Conservation (phyloP, 2,888 invertebrate species). For the Caenorhabditis plicata region DNA sequence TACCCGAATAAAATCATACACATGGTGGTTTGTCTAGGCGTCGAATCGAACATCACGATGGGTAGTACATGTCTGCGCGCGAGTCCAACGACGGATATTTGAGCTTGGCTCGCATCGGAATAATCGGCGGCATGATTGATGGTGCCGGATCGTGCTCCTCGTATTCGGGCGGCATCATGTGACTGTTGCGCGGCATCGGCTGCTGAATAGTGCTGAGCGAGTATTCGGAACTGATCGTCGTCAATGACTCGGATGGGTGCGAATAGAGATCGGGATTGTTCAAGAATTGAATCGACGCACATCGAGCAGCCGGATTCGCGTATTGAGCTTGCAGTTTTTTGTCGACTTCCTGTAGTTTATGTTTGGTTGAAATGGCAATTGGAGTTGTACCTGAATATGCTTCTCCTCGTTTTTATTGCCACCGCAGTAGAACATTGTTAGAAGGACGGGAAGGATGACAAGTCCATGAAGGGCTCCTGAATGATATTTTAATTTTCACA, state of each 20-base stretch:
- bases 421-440: conserved; percentile 64
- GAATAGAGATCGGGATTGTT: conserved; percentile 33
- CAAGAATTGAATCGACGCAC: conserved; percentile 37
- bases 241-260: conserved; percentile 10
- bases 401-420: too few species aligned
- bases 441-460: conserved; percentile 77
- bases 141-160: conserved; percentile 12
- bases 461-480: conserved; percentile 84
- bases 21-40: too few species aligned
- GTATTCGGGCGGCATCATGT: conserved; percentile 10
- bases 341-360: conserved; percentile 26
- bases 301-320: conserved; percentile 29
- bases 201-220: too few species aligned
- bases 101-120: conserved; percentile 44
- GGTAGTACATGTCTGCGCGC: conserved; percentile 28
- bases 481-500: not conserved
- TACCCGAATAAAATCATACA: too few species aligned
- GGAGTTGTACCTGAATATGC: conserved; percentile 17
- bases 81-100: conserved; percentile 36
- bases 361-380: too few species aligned
- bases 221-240: conserved; percentile 19
- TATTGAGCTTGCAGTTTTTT: conserved; percentile 43
- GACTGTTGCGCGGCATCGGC: conserved; percentile 6
- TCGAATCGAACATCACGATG: conserved; percentile 3
- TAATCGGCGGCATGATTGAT: too few species aligned